A percentile compares a stretch with the other conserved stretches of the same genome.
Conservation (phyloP, 2,797 vertebrate species). For the Synaphobranchus kaupii region DNA sequence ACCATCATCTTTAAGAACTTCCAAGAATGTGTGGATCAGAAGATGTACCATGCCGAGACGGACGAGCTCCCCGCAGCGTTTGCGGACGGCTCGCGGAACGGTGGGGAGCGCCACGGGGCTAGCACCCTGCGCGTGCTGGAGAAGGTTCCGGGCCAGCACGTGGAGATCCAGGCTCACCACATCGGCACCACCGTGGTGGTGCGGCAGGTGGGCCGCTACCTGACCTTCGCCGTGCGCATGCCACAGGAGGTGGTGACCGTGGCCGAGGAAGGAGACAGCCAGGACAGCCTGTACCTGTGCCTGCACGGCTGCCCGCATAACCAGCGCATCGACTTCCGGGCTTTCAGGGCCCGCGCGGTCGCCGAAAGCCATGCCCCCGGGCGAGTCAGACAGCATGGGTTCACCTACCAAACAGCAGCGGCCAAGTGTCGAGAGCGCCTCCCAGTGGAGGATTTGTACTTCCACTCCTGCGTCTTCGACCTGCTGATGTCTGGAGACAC, state of each 20-base stretch:
- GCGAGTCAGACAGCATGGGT: constrained; percentile 56
- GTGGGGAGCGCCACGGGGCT: constrained; percentile 87
- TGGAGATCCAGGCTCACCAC: constrained; percentile 96
- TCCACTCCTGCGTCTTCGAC: constrained; percentile 96
- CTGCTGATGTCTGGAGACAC: constrained; percentile 93
- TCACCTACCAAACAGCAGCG: constrained; percentile 85
- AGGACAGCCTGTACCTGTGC: constrained; percentile 89
- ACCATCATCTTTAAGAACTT: constrained; percentile 99
- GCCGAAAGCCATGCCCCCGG: constrained; percentile 57
- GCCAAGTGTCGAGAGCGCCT: constrained; percentile 93
- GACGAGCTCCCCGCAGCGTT: constrained; percentile 93
- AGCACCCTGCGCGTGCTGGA: constrained; percentile 91
- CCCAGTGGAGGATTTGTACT: constrained; percentile 95
- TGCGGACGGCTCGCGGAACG: constrained; percentile 90
- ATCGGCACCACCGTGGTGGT: constrained; percentile 97
- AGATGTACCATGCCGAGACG: constrained; percentile 94
- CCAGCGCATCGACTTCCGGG: constrained; percentile 90
- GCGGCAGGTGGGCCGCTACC: constrained; percentile 91
- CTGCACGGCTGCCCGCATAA: constrained; percentile 89
- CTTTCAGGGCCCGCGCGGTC: not conserved
- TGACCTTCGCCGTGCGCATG: constrained; percentile 95
- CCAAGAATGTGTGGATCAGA: constrained; percentile 96
- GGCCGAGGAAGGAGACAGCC: constrained; percentile 87
- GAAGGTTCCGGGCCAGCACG: constrained; percentile 90
- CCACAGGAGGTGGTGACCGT: constrained; percentile 92